phyloP scores from a whole-genome alignment of 1,140 invertebrate genomes.

The Plodia interpunctella region DNA sequence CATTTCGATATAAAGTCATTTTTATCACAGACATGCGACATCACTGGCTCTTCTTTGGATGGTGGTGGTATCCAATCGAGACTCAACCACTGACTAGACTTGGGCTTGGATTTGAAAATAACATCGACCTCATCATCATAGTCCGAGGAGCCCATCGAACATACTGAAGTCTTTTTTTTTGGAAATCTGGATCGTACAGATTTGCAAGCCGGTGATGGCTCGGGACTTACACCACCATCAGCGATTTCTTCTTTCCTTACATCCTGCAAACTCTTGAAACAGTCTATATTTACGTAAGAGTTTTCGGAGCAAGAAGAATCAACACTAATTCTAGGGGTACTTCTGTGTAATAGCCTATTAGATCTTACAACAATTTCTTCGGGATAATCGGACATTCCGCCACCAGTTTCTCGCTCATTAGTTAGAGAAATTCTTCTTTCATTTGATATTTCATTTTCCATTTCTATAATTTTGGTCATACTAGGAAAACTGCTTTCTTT shows the following conservation, averaged over 20 bases:
- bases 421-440: constrained; percentile 68
- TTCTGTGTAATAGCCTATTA: constrained; percentile 64
- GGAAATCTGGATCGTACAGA: constrained; percentile 64
- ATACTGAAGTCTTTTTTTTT: constrained; percentile 73
- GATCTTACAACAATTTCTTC: constrained; percentile 58
- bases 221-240: constrained; percentile 43
- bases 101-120: constrained; percentile 76
- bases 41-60: constrained; percentile 73
- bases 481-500: constrained; percentile 62
- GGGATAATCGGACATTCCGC: constrained; percentile 42
- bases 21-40: constrained; percentile 72
- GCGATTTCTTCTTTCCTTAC: constrained; percentile 59
- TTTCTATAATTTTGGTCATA: constrained; percentile 72
- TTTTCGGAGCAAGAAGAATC: constrained; percentile 76
- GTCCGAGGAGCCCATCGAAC: constrained; percentile 74
- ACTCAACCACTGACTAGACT: constrained; percentile 77
- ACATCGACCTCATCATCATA: constrained; percentile 74
- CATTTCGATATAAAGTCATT: constrained; percentile 75
- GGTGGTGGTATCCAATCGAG: constrained; percentile 74
- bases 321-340: constrained; percentile 68
- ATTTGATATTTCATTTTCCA: constrained; percentile 72
- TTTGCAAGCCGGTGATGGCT: constrained; percentile 46
- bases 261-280: constrained; percentile 70
- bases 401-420: constrained; percentile 64
- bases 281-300: constrained; percentile 75